Conservation (phyloP, 2,113 vertebrate species). For the Poeciliopsis retropinna region DNA sequence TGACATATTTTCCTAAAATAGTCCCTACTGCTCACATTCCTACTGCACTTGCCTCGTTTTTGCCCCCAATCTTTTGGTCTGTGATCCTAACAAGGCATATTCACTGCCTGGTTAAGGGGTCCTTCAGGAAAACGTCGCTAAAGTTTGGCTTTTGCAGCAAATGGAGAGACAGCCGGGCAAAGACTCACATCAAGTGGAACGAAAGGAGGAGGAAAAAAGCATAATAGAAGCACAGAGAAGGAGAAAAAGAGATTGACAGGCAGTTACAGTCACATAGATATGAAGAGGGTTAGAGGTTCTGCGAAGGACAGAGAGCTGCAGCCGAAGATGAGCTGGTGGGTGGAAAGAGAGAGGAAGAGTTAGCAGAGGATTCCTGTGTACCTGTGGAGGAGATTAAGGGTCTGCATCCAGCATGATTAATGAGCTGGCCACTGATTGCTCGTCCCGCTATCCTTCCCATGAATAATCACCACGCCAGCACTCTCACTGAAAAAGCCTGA, state of each 20-base stretch:
- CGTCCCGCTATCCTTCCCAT: slow-evolving; percentile 61
- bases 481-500: slow-evolving; percentile 39
- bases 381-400: slow-evolving; percentile 75
- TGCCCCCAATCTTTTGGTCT: slow-evolving; percentile 6
- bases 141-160: slow-evolving; percentile 1
- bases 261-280: slow-evolving; percentile 23
- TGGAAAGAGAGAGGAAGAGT: slow-evolving; percentile 33
- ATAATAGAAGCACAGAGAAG: slow-evolving; percentile 18
- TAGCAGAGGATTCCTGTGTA: slow-evolving; percentile 54
- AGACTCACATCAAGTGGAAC: slow-evolving; percentile 10
- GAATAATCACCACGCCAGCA: slow-evolving; percentile 69
- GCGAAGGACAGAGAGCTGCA: slow-evolving; percentile 37
- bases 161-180: slow-evolving; percentile 6
- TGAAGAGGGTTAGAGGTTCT: slow-evolving; percentile 17
- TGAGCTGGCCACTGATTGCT: slow-evolving; percentile 73
- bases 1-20: slow-evolving; percentile 25
- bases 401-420: slow-evolving; percentile 74
- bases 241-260: slow-evolving; percentile 33
- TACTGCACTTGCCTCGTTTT: not conserved
- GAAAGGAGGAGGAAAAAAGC: not conserved
- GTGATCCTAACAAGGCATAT: slow-evolving; percentile 38
- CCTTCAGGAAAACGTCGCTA: slow-evolving; percentile 13
- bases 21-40: not conserved
- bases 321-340: slow-evolving; percentile 33
- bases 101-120: slow-evolving; percentile 26